A percentile compares a stretch with the other conserved stretches of the same genome.
Evolutionary conservation across 2,888 invertebrate genomes (phyloP).

Genomic region (Branchellion lobata): DNA sequence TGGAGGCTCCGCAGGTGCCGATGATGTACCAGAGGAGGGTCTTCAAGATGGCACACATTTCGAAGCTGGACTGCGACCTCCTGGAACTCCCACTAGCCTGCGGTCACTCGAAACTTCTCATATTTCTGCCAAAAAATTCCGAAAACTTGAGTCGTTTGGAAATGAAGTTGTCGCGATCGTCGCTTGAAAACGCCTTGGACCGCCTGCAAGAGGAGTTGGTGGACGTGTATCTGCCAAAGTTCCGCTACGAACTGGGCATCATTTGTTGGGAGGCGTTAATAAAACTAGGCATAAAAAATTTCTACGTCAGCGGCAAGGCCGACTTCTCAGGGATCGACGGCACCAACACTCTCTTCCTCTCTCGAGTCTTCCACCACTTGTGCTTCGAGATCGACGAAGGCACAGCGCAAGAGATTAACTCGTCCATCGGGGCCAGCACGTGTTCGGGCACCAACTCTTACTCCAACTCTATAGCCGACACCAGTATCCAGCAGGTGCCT

Average conservation of each 20-base stretch:
- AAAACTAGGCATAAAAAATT: conserved; percentile 51
- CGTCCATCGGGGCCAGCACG: conserved; percentile 35
- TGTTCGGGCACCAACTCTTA: conserved; percentile 45
- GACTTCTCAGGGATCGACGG: conserved; percentile 51
- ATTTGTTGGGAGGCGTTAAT: conserved; percentile 50
- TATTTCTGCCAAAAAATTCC: conserved; percentile 51
- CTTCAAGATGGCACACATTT: conserved; percentile 46
- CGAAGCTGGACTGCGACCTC: conserved; percentile 51
- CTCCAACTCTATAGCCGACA: conserved; percentile 44
- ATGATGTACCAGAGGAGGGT: conserved; percentile 52
- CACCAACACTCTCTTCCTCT: conserved; percentile 49
- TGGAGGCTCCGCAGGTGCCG: conserved; percentile 50
- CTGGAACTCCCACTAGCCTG: conserved; percentile 52
- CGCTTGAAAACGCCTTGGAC: conserved; percentile 49
- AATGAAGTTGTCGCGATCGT: conserved; percentile 50
- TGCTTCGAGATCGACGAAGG: conserved; percentile 52
- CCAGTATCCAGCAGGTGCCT: conserved; percentile 42
- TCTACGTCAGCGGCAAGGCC: conserved; percentile 49
- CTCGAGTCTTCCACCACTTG: conserved; percentile 52
- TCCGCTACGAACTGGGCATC: conserved; percentile 51
- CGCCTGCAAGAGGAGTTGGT: conserved; percentile 49
- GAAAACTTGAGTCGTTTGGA: conserved; percentile 51
- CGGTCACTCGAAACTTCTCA: conserved; percentile 49
- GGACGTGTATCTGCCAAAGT: conserved; percentile 52
- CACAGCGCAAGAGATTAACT: conserved; percentile 28